Evolutionary conservation across 2,888 invertebrate species (phyloP).

Genomic region (Mycogona germanica): DNA sequence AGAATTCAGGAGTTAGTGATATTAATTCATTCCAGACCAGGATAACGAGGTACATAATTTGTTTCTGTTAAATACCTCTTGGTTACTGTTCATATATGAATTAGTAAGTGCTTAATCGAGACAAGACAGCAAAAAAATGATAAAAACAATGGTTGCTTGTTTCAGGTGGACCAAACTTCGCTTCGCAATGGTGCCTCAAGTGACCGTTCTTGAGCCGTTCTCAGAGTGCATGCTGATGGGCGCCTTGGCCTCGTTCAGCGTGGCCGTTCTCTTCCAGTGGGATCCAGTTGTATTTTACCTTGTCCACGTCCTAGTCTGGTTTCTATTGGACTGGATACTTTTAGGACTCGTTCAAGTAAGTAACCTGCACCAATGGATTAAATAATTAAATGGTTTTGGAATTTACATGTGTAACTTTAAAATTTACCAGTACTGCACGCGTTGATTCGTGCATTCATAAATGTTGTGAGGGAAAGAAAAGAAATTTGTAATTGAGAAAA

Average conservation of each 20-base stretch:
- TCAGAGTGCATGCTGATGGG: conserved; percentile 92
- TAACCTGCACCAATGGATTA: not conserved
- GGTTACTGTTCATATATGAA: not conserved
- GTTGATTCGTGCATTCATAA: too few species aligned
- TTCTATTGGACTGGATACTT: conserved; percentile 88
- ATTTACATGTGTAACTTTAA: too few species aligned
- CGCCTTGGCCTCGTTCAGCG: conserved; percentile 80
- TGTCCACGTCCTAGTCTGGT: conserved; percentile 88
- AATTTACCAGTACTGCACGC: too few species aligned
- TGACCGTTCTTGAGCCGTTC: conserved; percentile 82
- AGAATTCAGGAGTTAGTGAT: conserved; percentile 84
- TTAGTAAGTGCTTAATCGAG: not conserved
- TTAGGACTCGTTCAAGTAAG: conserved; percentile 67
- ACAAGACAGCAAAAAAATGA: not conserved
- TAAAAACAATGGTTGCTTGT: not conserved
- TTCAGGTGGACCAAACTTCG: conserved; percentile 86
- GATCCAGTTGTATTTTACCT: conserved; percentile 84
- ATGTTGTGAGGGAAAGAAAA: too few species aligned
- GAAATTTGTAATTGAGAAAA: too few species aligned
- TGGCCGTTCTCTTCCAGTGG: conserved; percentile 64
- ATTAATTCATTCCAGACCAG: conserved; percentile 75
- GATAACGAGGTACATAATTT: conserved; percentile 41
- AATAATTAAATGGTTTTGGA: not conserved
- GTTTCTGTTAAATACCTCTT: conserved; percentile 10
- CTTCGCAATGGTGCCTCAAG: conserved; percentile 88